Conservation (phyloP, 92 coral and sea anemone species). For the Porites cylindrica region DNA sequence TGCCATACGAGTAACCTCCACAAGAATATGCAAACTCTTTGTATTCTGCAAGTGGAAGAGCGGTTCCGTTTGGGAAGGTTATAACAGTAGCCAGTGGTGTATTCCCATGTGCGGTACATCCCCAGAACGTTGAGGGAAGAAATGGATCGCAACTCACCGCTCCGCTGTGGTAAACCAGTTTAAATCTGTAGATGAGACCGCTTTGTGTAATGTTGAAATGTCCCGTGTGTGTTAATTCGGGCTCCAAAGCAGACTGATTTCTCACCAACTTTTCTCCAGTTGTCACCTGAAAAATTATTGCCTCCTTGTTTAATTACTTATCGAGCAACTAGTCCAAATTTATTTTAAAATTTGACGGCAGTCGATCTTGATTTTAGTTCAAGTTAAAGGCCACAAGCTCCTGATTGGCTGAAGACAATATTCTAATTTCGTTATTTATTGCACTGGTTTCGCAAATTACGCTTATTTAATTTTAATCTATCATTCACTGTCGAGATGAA, state of each 20-base stretch:
- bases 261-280: constrained; percentile 10
- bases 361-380: no score
- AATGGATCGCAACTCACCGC: background rate
- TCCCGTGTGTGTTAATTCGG: background rate
- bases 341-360: no score
- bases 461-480: no score
- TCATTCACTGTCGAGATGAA: no score
- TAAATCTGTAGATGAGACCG: constrained; percentile 6
- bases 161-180: constrained; percentile 16
- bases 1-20: background rate
- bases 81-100: constrained; percentile 6
- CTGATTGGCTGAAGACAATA: no score
- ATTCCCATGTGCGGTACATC: background rate
- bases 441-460: no score
- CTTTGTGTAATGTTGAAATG: constrained; percentile 5
- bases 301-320: no score
- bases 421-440: no score
- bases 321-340: no score
- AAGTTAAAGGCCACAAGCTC: no score
- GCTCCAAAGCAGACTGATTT: constrained; percentile 27
- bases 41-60: constrained; percentile 11
- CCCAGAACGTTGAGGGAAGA: background rate
- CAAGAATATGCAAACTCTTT: background rate
- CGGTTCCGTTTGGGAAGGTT: background rate
- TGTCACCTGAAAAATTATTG: background rate